Evolutionary conservation across 1,140 invertebrate genomes (phyloP), one percentile per base, ranked within the genome.

Genomic region (Metaphire vulgaris): DNA sequence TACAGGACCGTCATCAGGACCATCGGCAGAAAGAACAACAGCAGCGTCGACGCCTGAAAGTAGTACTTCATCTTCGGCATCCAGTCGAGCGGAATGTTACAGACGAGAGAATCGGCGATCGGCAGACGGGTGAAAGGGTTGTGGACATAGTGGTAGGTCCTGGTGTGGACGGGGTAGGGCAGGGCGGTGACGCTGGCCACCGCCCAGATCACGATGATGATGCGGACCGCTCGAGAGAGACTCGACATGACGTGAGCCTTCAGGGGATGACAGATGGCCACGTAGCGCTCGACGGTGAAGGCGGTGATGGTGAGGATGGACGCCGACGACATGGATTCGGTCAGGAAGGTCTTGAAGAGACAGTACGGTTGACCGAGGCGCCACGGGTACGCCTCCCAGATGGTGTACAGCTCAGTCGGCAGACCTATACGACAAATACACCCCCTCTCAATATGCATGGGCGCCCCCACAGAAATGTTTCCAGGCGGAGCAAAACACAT

Each of bases 261-360:
- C 79, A 97, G 92, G 0, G 95, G 95, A 83, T 96, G 92, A 85
- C 94, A 97, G 79, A 98, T 97, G 21, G 94, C 95, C 26, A 97
- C 90, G 85, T 97, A 99, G 70, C 96, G 86, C 84, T 98, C 96
- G 2, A 96, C 90, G 0, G 96, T 97, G 86, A 98, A 98, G 0
- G 93, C 92, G 0, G 92, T 93, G 69, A 96, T 96, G 12, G 93
- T 95, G 67, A 98, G 87, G 0, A 98, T 92, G 0, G 95, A 96
- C 0, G 95, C 95, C 84, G 97, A 95, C 0, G 93, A 93, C 0
- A 94, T 95, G 2, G 92, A 94, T 84, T 97, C 95, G 0, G 93
- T 91, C 0, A 93, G 89, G 65, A 95, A 88, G 0, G 92, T 92
- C 76, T 93, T 90, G 31, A 95, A 86, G 12, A 95, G 88, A 84